phyloP scores from a whole-genome alignment of 2,888 invertebrate species.

The Netelia fuscicornis region DNA sequence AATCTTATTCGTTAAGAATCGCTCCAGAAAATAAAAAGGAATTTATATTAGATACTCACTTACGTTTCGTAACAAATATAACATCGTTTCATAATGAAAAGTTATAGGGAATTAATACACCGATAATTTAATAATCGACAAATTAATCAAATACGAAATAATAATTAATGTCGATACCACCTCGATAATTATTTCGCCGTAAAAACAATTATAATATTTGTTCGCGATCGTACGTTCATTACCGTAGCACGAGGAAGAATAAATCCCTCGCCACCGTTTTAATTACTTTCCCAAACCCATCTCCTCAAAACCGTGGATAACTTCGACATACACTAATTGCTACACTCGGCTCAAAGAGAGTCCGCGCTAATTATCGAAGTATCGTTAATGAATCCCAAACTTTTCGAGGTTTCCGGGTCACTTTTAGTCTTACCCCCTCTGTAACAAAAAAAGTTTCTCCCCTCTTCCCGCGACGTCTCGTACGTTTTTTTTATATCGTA shows the following conservation, averaged over 20 bases:
- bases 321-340: conserved; percentile 12
- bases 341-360: conserved; percentile 7
- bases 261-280: not conserved
- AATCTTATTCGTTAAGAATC: conserved; percentile 42
- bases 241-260: not conserved
- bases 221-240: not conserved
- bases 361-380: conserved; percentile 32
- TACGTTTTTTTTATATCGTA: not conserved
- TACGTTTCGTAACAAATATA: not conserved
- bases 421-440: not conserved
- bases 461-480: not conserved
- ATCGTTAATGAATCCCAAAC: conserved; percentile 34
- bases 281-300: conserved; percentile 28
- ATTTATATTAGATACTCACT: conserved; percentile 15
- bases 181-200: not conserved
- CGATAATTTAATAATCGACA: too few species aligned
- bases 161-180: not conserved
- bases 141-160: not conserved
- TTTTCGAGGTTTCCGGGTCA: conserved; percentile 42
- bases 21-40: conserved; percentile 30
- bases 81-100: too few species aligned
- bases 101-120: too few species aligned
- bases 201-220: not conserved
- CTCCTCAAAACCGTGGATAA: not conserved
- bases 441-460: not conserved